Conservation (phyloP, 1,140 invertebrate species). For the Drosophila saltans region DNA sequence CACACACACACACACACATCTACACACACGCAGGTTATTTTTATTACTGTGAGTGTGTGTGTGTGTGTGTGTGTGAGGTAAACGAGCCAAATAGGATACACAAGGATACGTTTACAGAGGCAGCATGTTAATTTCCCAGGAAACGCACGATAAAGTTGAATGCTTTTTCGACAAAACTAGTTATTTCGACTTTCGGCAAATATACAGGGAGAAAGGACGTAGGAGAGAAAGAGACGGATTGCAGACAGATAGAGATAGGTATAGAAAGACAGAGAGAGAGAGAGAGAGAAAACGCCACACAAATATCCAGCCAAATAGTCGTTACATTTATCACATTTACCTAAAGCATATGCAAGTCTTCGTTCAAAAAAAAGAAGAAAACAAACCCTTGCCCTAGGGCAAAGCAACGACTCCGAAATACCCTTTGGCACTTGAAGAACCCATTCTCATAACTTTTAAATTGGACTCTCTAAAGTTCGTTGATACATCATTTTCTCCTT, state of each 20-base stretch:
- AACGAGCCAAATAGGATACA: constrained; percentile 50
- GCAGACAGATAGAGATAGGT: constrained; percentile 14
- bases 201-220: not conserved
- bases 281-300: constrained; percentile 37
- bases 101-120: constrained; percentile 6
- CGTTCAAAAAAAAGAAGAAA: not conserved
- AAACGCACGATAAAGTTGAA: constrained; percentile 80
- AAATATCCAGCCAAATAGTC: constrained; percentile 45
- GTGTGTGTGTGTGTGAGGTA: constrained; percentile 21
- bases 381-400: not conserved
- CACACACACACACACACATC: constrained; percentile 24
- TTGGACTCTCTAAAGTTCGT: no score
- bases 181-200: constrained; percentile 58
- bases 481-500: no score
- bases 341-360: constrained; percentile 12
- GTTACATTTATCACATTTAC: constrained; percentile 68
- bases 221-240: not conserved
- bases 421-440: not conserved
- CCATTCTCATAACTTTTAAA: no score
- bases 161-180: constrained; percentile 75
- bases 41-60: constrained; percentile 43
- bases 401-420: not conserved
- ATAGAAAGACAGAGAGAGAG: not conserved
- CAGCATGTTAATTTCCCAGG: constrained; percentile 78
- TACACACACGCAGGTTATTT: constrained; percentile 46